Evolutionary conservation across 1,140 invertebrate genomes (phyloP), one percentile per base, ranked within the genome.

Genomic region (Nasonia giraulti): DNA sequence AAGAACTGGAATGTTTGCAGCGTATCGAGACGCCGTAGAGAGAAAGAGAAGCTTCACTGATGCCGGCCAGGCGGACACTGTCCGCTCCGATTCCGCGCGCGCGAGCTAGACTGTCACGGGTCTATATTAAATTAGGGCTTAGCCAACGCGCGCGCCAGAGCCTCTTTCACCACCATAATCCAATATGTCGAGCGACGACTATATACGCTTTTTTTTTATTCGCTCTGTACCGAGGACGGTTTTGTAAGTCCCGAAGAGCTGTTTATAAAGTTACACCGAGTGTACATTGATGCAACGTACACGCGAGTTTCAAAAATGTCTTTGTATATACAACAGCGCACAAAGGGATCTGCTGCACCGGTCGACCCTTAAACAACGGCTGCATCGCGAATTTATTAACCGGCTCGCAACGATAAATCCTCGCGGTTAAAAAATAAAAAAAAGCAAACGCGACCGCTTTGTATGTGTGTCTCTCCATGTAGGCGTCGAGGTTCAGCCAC

Each of bases 1-100:
- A 37, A 75, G 17, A 47, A 75, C 31, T 14, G 74, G 20, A n/a
- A 40, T n/a, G 74, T 31, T 73, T 37, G 74, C 40, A 3, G 20
- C n/a, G 7, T n/a, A 62, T n/a, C 31, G 10, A 27, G 27, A 71
- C 68, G 44, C 79, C 33, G 33, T 37, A 37, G 66, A 47, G 23
- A 55, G 8, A 75, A 50, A 47, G 23, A 55, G 8, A 75, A 50
- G 88, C 87, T 88, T 89, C 86, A 89, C 90, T 89, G 90, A 89
- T 88, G 91, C 87, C 89, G 88, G 90, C 89, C 87, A 87, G 89
- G 87, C 87, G 87, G 87, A 87, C 88, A 92, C 92, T 92, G 92
- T 87, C 73, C 85, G 88, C 88, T 89, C 88, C 86, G 90, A 90
- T 91, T 92, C 88, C 86, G 6, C 55, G 55, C 17, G 31, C 44